These are phyloP conservation scores for Hucho hucho DNA, from an alignment of 2,113 vertebrate genomes.

Conservation along the genomic window DNA sequence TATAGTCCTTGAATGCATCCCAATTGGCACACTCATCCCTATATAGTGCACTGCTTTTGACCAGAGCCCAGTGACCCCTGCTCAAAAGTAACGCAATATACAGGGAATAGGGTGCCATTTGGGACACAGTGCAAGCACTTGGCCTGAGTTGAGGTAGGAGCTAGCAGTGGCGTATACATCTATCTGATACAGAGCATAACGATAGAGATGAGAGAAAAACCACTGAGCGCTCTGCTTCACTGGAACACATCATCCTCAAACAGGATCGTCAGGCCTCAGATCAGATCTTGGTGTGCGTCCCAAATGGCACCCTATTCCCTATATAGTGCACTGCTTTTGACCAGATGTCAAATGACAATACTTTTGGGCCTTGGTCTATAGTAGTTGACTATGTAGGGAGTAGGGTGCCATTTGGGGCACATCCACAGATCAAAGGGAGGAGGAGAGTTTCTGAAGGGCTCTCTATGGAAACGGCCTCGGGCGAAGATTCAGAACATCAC, in stretches of 20 bases:
- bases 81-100: no score
- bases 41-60: no score
- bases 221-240: conserved; percentile 19
- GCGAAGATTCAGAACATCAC: conserved; percentile 28
- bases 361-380: background rate
- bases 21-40: no score
- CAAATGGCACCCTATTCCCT: conserved; percentile 4
- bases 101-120: no score
- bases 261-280: conserved; percentile 15
- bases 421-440: background rate
- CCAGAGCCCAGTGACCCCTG: no score
- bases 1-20: conserved; percentile 23
- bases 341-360: conserved; percentile 20
- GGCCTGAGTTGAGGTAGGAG: conserved; percentile 10
- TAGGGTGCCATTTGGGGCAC: background rate
- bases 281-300: conserved; percentile 17
- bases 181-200: conserved; percentile 29
- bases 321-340: background rate
- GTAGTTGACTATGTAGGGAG: background rate
- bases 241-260: conserved; percentile 35
- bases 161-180: conserved; percentile 23
- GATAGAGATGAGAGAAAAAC: conserved; percentile 36
- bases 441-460: conserved; percentile 39
- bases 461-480: conserved; percentile 36
- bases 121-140: background rate